phyloP scores from a whole-genome alignment of 2,113 vertebrate genomes.

The Chionis minor region DNA sequence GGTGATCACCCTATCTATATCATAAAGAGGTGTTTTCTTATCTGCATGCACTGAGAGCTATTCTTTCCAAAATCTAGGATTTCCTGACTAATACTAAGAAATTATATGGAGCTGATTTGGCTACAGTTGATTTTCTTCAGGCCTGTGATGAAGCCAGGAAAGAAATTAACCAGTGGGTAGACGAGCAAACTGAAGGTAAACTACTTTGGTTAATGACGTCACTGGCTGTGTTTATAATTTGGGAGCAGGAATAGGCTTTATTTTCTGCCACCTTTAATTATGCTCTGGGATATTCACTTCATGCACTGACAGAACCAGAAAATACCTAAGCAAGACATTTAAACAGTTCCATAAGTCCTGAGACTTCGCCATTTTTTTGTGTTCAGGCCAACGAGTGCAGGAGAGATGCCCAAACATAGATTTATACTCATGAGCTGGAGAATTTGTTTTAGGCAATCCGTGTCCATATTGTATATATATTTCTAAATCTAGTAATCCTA shows the following conservation, averaged over 20 bases:
- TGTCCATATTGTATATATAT: not conserved
- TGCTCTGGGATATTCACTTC: not conserved
- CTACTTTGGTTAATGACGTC: not conserved
- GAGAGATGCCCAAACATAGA: not conserved
- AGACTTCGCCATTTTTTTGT: not conserved
- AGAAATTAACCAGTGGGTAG: conserved; percentile 90
- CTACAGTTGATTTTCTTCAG: conserved; percentile 82
- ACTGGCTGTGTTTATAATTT: not conserved
- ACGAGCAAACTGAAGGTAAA: conserved; percentile 87
- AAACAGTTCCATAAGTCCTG: not conserved
- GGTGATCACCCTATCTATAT: not conserved
- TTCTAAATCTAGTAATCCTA: not conserved
- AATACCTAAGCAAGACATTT: not conserved
- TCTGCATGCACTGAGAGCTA: not conserved
- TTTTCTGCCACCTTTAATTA: not conserved
- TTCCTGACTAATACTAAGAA: conserved; percentile 83
- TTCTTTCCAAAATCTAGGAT: conserved; percentile 69
- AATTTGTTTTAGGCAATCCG: not conserved
- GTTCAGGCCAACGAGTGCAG: not conserved
- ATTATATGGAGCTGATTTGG: conserved; percentile 84
- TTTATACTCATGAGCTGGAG: not conserved
- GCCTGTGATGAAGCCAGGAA: conserved; percentile 75
- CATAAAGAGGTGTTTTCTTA: not conserved
- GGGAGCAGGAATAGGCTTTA: not conserved
- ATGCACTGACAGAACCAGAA: not conserved